These are phyloP conservation scores for Cyphomyrmex costatus DNA, from an alignment of 1,140 invertebrate species.

Conservation along the genomic window DNA sequence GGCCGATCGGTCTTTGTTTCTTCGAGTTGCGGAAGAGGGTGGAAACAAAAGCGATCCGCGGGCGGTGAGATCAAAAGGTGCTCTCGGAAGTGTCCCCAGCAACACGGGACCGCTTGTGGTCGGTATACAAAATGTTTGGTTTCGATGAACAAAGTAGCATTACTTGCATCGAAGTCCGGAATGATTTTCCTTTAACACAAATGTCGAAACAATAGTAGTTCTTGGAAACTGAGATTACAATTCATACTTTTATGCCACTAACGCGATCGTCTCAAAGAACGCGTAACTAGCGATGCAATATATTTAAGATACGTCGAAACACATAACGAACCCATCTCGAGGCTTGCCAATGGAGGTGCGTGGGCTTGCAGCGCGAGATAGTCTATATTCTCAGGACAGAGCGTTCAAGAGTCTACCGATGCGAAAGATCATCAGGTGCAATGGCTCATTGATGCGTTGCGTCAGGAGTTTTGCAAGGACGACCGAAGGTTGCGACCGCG, in stretches of 20 bases:
- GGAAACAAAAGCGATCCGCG: conserved; percentile 55
- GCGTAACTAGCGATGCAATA: conserved; percentile 9
- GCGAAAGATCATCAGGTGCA: conserved; percentile 55
- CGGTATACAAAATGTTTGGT: background rate
- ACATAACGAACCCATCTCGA: conserved; percentile 7
- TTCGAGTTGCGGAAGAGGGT: conserved; percentile 51
- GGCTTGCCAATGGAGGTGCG: background rate
- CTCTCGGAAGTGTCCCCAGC: conserved; percentile 47
- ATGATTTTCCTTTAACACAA: background rate
- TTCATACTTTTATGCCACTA: background rate
- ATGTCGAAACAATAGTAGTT: background rate
- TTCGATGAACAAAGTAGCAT: conserved; percentile 5
- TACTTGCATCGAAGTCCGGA: background rate
- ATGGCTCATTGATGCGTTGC: conserved; percentile 44
- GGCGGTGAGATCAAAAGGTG: conserved; percentile 80
- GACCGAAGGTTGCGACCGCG: conserved; percentile 67
- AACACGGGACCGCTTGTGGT: conserved; percentile 13
- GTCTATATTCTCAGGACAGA: conserved; percentile 14
- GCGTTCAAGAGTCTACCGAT: conserved; percentile 20
- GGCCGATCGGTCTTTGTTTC: conserved; percentile 71
- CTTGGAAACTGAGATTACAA: background rate
- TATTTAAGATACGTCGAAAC: conserved; percentile 33
- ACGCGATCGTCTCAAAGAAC: conserved; percentile 3
- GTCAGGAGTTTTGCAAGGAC: conserved; percentile 66
- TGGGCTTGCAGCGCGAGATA: background rate